These are phyloP conservation scores for Pseudorectes ferrugineus DNA, from an alignment of 2,113 vertebrate genomes.

Conservation along the genomic window DNA sequence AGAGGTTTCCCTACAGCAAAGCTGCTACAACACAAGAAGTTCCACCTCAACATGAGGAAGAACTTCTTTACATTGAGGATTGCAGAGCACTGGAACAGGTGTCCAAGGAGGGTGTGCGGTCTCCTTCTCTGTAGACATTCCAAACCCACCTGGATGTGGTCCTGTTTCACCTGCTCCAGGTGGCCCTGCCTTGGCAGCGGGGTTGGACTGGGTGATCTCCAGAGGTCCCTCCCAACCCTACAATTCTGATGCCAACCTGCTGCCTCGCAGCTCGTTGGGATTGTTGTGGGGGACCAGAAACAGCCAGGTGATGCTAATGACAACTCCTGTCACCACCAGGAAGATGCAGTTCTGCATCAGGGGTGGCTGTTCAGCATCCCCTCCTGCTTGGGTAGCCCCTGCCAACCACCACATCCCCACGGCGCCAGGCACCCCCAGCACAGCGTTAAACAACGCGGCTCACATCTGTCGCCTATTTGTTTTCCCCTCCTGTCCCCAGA, in stretches of 20 bases:
- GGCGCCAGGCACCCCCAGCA: not conserved
- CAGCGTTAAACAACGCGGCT: not conserved
- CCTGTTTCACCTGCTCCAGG: no score
- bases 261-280: rapidly evolving
- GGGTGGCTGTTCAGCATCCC: not conserved
- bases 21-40: not conserved
- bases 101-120: not conserved
- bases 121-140: not conserved
- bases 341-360: rapidly evolving
- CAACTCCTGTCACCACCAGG: rapidly evolving
- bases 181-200: not conserved
- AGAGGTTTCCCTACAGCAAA: rapidly evolving
- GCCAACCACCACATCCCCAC: not conserved
- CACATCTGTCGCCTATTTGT: slow-evolving; percentile 46
- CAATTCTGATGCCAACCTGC: not conserved
- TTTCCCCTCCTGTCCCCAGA: not conserved
- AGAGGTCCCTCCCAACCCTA: not conserved
- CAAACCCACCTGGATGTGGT: not conserved
- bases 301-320: rapidly evolving
- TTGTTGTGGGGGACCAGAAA: not conserved
- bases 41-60: not conserved
- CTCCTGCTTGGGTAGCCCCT: not conserved
- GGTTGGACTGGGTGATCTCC: not conserved
- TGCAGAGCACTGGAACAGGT: not conserved
- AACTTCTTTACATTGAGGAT: no score